These are phyloP conservation scores for Protobothrops mucrosquamatus DNA, from an alignment of 2,113 vertebrate species.

Conservation along the genomic window DNA sequence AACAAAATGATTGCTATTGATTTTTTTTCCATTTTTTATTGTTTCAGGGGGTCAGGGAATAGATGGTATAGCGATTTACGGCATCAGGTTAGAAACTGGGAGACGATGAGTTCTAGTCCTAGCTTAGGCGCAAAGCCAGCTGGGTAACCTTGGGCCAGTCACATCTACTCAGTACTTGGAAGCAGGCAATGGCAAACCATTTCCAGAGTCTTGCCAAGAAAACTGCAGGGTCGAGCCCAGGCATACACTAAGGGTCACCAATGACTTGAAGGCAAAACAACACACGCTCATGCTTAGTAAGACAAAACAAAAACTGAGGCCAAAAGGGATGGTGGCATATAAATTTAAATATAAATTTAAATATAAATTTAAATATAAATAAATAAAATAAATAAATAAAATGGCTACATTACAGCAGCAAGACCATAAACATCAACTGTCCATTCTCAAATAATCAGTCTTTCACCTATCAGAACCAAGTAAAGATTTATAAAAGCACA, in stretches of 20 bases:
- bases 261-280: neutral
- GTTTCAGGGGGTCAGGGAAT: neutral
- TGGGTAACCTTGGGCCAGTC: neutral
- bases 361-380: too few relatives aligned
- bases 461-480: neutral
- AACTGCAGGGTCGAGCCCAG: neutral
- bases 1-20: neutral
- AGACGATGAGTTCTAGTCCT: neutral
- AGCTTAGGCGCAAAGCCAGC: neutral
- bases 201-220: neutral
- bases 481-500: neutral
- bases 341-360: too few relatives aligned
- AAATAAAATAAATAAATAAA: too few relatives aligned
- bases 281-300: neutral
- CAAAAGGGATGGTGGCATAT: neutral
- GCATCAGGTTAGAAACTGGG: neutral
- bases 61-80: neutral
- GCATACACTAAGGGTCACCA: neutral
- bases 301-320: neutral
- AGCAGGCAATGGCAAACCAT: neutral
- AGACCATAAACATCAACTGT: neutral
- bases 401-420: neutral
- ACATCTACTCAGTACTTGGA: neutral
- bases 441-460: neutral
- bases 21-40: neutral